Conservation (phyloP, 2,797 vertebrate genomes). For the Mus caroli region DNA sequence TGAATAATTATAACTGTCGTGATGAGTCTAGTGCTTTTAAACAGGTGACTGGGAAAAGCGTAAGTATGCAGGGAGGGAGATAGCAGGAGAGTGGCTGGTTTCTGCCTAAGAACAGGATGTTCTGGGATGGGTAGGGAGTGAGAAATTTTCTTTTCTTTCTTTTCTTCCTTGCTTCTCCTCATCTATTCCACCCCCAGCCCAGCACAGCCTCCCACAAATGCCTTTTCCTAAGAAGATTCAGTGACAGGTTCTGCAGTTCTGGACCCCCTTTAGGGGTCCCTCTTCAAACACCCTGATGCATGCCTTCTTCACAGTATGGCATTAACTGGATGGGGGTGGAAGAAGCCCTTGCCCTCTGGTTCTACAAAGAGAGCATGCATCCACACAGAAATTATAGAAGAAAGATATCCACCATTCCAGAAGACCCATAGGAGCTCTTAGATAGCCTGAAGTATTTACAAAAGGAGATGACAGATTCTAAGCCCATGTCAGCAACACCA, state of each 20-base stretch:
- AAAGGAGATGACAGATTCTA: neutral
- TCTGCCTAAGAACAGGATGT: neutral
- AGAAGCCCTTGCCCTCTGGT: neutral
- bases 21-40: constrained; percentile 24
- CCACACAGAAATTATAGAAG: neutral
- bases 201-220: neutral
- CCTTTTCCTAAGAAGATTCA: neutral
- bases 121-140: neutral
- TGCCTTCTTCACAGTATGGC: neutral
- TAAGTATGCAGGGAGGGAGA: neutral
- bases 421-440: neutral
- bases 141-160: neutral
- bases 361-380: neutral
- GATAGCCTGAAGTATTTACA: neutral
- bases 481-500: neutral
- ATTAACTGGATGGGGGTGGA: neutral
- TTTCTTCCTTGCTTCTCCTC: neutral
- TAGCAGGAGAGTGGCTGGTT: neutral
- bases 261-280: neutral
- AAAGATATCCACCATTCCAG: neutral
- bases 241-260: neutral
- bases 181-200: too few species aligned
- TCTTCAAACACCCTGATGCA: neutral
- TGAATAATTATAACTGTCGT: neutral
- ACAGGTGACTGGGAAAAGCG: neutral